phyloP scores from a whole-genome alignment of 2,113 vertebrate genomes.

The Dromiciops gliroides region DNA sequence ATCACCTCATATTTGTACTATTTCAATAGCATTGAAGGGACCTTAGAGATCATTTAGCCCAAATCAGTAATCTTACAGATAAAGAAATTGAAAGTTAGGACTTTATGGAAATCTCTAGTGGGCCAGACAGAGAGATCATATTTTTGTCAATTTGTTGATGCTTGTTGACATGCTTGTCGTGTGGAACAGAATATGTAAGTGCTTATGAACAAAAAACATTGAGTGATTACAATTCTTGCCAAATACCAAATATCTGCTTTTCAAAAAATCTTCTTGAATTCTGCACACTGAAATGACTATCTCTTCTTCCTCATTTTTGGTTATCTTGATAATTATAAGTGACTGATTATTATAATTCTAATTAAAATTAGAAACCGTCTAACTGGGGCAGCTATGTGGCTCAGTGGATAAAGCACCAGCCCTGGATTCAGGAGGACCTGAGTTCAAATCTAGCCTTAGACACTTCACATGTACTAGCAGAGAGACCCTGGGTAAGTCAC shows the following conservation, averaged over 20 bases:
- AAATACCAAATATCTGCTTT: conserved; percentile 32
- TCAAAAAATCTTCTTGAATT: background rate
- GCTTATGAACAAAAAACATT: conserved; percentile 5
- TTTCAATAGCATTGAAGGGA: background rate
- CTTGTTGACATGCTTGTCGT: conserved; percentile 16
- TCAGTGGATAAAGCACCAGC: too few relatives aligned
- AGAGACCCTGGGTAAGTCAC: too few relatives aligned
- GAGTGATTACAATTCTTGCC: background rate
- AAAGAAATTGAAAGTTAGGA: background rate
- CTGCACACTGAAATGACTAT: background rate
- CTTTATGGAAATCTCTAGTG: conserved; percentile 26
- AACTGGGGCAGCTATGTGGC: too few relatives aligned
- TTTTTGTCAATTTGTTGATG: conserved; percentile 35
- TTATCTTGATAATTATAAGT: background rate
- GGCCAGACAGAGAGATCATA: conserved; percentile 10
- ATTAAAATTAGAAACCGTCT: background rate
- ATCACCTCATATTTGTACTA: background rate
- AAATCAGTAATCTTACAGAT: too few relatives aligned
- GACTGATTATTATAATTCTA: background rate
- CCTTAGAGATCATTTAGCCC: background rate
- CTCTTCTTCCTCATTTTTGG: background rate
- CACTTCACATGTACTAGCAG: too few relatives aligned
- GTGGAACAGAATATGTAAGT: background rate
- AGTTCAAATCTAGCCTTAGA: too few relatives aligned
- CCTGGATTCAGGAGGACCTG: too few relatives aligned